Conservation (phyloP, 2,888 invertebrate genomes). For the Oligia strigilis region DNA sequence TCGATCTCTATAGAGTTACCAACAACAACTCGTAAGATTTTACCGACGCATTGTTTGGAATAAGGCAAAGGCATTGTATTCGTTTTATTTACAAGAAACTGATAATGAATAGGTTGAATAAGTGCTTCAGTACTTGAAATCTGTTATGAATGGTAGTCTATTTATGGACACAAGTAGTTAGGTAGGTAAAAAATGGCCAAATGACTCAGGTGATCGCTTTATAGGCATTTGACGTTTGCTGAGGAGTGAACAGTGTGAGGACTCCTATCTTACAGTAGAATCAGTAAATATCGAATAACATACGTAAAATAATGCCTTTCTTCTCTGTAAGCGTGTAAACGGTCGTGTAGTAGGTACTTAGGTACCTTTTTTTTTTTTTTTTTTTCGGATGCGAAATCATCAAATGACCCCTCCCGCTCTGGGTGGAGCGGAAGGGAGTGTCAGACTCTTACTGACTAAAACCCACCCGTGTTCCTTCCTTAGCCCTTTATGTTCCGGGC, state of each 20-base stretch:
- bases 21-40: constrained; percentile 5
- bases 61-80: constrained; percentile 36
- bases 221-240: not conserved
- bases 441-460: too few relatives aligned
- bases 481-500: too few relatives aligned
- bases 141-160: constrained; percentile 12
- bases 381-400: too few relatives aligned
- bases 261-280: not conserved
- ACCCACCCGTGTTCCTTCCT: too few relatives aligned
- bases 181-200: not conserved
- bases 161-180: constrained; percentile 4
- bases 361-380: too few relatives aligned
- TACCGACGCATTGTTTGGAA: constrained; percentile 22
- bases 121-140: constrained; percentile 17
- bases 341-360: not conserved
- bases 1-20: not conserved
- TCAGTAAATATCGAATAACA: not conserved
- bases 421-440: too few relatives aligned
- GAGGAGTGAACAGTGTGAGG: too few relatives aligned
- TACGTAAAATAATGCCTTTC: not conserved
- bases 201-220: not conserved
- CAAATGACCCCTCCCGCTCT: too few relatives aligned
- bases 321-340: not conserved
- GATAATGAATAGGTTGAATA: constrained; percentile 25
- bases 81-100: constrained; percentile 31